These are phyloP conservation scores for Echinops telfairi DNA, from an alignment of 2,113 vertebrate genomes.

Conservation along the genomic window DNA sequence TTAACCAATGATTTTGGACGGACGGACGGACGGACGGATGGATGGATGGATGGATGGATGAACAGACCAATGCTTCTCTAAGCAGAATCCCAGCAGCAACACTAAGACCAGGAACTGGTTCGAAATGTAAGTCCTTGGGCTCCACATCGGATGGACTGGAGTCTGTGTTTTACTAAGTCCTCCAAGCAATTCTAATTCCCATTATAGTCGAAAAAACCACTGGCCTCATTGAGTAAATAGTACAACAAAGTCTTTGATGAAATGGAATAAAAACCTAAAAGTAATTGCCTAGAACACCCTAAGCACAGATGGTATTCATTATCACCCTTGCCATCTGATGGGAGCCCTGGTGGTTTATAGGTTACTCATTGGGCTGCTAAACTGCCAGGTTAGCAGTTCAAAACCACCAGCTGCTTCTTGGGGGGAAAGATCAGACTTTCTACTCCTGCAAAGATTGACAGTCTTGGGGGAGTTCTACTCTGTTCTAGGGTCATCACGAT, in stretches of 20 bases:
- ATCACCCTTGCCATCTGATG: not conserved
- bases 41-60: not conserved
- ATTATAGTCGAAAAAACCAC: not conserved
- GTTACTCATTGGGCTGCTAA: not conserved
- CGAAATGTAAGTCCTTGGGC: not conserved
- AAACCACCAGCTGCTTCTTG: no score
- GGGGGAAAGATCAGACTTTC: no score
- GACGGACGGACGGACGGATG: not conserved
- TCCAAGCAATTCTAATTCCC: not conserved
- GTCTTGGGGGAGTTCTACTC: no score
- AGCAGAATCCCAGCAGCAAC: not conserved
- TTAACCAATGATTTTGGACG: not conserved
- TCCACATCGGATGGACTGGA: not conserved
- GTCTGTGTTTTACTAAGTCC: not conserved
- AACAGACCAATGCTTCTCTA: not conserved
- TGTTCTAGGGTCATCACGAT: no score
- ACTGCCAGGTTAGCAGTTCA: no score
- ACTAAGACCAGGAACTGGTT: not conserved
- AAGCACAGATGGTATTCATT: not conserved
- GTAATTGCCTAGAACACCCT: not conserved
- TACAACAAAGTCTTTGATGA: not conserved
- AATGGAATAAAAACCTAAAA: not conserved
- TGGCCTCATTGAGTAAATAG: not conserved
- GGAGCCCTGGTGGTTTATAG: not conserved
- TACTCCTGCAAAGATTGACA: no score